phyloP scores from a whole-genome alignment of 35 echinoderm and acorn worm species.

The Amphiura filiformis region DNA sequence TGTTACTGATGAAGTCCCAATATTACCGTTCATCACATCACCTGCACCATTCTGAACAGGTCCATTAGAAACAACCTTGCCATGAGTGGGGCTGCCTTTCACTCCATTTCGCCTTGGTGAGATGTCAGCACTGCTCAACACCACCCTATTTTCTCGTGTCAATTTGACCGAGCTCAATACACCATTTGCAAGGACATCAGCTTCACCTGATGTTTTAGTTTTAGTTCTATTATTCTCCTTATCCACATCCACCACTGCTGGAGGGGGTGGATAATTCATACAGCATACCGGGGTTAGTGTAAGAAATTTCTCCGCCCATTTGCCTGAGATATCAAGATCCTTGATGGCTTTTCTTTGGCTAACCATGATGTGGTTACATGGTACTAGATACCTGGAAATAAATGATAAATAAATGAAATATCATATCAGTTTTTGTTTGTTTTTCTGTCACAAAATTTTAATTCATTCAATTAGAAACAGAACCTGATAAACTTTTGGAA shows the following conservation, averaged over 20 bases:
- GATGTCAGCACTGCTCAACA: background rate
- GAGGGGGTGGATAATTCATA: background rate
- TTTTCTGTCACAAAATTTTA: no score
- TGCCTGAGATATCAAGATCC: slow-evolving; percentile 73
- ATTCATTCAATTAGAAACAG: no score
- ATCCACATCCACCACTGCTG: background rate
- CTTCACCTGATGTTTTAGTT: background rate
- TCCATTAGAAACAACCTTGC: background rate
- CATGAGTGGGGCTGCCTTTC: no score
- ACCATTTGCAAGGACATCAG: background rate
- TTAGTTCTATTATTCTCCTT: background rate
- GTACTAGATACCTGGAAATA: slow-evolving; percentile 73
- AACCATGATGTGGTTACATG: slow-evolving; percentile 95
- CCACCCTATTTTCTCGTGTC: background rate
- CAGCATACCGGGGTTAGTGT: slow-evolving; percentile 72
- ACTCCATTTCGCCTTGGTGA: no score
- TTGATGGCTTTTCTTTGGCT: slow-evolving; percentile 80
- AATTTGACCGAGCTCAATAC: background rate
- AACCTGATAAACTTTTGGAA: no score
- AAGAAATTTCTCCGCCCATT: slow-evolving; percentile 73
- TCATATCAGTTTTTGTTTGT: background rate
- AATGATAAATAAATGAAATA: background rate
- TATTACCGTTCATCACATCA: background rate
- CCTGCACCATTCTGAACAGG: background rate
- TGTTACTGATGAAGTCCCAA: background rate